Evolutionary conservation across 2,888 invertebrate genomes (phyloP).

Genomic region (Platypus cylindrus): DNA sequence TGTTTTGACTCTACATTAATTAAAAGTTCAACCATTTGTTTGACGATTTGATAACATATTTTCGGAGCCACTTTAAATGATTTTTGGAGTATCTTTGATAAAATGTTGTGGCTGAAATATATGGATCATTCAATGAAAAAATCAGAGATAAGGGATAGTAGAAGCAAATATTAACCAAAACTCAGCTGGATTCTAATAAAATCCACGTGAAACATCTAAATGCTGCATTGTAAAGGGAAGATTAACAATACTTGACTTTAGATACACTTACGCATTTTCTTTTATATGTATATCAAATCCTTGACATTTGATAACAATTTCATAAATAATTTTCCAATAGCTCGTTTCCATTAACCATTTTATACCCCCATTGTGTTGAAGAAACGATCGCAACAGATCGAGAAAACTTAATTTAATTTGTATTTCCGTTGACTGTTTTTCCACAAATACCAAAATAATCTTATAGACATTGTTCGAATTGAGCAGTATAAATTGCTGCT

Average conservation of each 20-base stretch:
- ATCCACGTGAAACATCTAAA: no score
- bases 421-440: constrained; percentile 5
- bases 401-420: constrained; percentile 9
- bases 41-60: constrained; percentile 10
- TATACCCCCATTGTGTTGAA: constrained; percentile 10
- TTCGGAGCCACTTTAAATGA: constrained; percentile 9
- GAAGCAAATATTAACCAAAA: no score
- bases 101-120: constrained; percentile 8
- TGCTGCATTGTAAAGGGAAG: background rate
- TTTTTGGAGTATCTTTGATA: constrained; percentile 11
- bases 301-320: constrained; percentile 12
- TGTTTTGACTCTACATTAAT: constrained; percentile 5
- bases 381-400: constrained; percentile 10
- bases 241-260: background rate
- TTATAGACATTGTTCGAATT: constrained; percentile 4
- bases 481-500: constrained; percentile 8
- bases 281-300: background rate
- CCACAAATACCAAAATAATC: constrained; percentile 6
- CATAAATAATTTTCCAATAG: constrained; percentile 10
- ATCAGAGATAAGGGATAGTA: no score
- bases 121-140: no score
- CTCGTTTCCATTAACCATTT: constrained; percentile 12
- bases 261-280: constrained; percentile 9
- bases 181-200: no score
- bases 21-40: constrained; percentile 10